Conservation (phyloP, 2,797 vertebrate species). For the Lacerta bilineata region DNA sequence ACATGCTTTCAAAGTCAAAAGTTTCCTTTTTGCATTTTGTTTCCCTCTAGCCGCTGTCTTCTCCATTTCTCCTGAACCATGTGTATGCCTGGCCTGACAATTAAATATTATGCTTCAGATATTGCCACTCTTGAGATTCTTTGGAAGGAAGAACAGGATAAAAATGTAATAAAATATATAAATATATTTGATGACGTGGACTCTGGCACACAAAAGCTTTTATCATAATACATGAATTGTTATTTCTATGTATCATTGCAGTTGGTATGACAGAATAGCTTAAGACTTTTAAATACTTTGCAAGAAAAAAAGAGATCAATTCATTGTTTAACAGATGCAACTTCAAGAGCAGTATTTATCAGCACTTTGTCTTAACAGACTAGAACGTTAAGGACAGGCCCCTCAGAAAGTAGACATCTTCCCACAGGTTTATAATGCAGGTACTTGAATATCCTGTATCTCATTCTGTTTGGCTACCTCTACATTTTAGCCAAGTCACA, state of each 20-base stretch:
- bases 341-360: constrained; percentile 24
- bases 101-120: too few species aligned
- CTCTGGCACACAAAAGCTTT: neutral
- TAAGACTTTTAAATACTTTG: constrained; percentile 3
- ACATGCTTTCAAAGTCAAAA: too few species aligned
- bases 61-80: too few species aligned
- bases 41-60: too few species aligned
- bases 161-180: too few species aligned
- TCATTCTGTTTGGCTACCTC: constrained; percentile 12
- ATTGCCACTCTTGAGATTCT: too few species aligned
- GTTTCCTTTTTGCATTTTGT: too few species aligned
- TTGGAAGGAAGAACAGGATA: too few species aligned
- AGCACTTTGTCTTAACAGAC: constrained; percentile 9
- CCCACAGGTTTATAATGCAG: neutral
- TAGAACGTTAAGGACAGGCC: neutral
- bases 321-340: constrained; percentile 3
- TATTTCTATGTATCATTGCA: neutral
- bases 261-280: constrained; percentile 1
- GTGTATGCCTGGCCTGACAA: too few species aligned
- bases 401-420: constrained; percentile 9
- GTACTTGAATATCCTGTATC: neutral
- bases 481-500: neutral
- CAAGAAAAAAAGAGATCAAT: neutral
- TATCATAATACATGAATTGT: neutral
- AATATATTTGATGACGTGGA: neutral